Conservation (phyloP, 2,888 invertebrate species). For the Tupiocoris notatus region DNA sequence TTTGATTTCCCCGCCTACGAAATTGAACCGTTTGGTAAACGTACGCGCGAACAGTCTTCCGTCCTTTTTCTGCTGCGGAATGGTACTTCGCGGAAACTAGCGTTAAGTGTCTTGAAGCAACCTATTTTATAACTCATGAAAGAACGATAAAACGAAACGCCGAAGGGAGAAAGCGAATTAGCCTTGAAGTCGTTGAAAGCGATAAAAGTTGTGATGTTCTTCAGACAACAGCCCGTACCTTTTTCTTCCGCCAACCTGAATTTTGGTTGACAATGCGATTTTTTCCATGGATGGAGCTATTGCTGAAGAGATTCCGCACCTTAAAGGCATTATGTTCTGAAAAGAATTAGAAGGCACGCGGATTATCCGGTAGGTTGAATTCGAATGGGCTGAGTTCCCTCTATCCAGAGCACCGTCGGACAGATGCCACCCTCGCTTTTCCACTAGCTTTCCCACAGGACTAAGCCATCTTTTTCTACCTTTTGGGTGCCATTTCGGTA, state of each 20-base stretch:
- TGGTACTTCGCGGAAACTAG: not conserved
- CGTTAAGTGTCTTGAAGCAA: not conserved
- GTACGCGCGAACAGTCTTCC: not conserved
- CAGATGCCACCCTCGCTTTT: not conserved
- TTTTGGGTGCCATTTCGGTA: not conserved
- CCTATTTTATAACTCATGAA: constrained; percentile 22
- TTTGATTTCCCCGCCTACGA: no score
- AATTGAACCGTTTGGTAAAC: no score
- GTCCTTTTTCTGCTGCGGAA: not conserved
- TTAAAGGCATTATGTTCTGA: constrained; percentile 33
- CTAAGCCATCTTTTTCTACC: not conserved
- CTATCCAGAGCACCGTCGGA: not conserved
- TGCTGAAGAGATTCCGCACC: constrained; percentile 9
- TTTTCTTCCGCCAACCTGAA: not conserved
- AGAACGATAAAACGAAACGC: constrained; percentile 21
- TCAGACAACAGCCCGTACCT: not conserved
- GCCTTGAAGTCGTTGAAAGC: not conserved
- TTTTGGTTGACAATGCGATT: not conserved
- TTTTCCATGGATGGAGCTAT: not conserved
- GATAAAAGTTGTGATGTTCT: not conserved
- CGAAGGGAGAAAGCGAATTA: not conserved
- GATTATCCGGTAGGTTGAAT: constrained; percentile 9
- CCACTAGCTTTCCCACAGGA: not conserved
- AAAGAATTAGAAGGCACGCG: constrained; percentile 11
- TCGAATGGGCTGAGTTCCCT: constrained; percentile 8